phyloP scores from a whole-genome alignment of 2,797 vertebrate species.

The Bradypus variegatus region DNA sequence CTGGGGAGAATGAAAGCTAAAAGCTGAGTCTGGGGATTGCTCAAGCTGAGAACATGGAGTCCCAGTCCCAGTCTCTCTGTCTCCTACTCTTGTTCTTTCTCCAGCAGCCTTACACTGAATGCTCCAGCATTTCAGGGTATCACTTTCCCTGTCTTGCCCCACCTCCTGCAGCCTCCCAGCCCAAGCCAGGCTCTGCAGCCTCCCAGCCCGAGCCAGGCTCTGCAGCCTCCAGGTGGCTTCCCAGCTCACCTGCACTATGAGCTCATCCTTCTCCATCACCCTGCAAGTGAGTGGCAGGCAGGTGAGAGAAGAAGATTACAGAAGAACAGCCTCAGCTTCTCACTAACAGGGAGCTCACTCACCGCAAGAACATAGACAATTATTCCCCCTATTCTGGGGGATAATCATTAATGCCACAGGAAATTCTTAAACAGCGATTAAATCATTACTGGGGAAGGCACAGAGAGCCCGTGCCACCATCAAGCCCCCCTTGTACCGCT shows the following conservation, averaged over 20 bases:
- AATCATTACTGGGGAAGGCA: slow-evolving; percentile 54
- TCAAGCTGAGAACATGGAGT: background rate
- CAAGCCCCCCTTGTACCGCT: background rate
- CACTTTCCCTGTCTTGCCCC: background rate
- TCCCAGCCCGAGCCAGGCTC: background rate
- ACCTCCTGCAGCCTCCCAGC: background rate
- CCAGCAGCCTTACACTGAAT: too few species aligned
- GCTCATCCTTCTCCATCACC: slow-evolving; percentile 43
- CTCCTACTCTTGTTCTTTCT: background rate
- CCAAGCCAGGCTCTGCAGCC: background rate
- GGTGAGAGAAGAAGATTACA: slow-evolving; percentile 53
- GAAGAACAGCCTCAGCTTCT: slow-evolving; percentile 43
- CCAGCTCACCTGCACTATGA: background rate
- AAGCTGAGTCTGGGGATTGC: background rate
- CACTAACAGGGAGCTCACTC: slow-evolving; percentile 29
- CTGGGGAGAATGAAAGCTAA: background rate
- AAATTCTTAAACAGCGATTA: slow-evolving; percentile 63
- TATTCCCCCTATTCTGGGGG: slow-evolving; percentile 44
- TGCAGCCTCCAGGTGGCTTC: slow-evolving; percentile 34
- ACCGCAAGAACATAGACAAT: slow-evolving; percentile 42
- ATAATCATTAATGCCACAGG: slow-evolving; percentile 61
- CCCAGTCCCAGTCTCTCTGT: background rate
- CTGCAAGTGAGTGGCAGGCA: slow-evolving; percentile 42
- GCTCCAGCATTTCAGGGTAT: background rate
- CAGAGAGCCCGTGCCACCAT: background rate